Conservation (phyloP, 2,113 vertebrate genomes). For the Heliornis fulica region DNA sequence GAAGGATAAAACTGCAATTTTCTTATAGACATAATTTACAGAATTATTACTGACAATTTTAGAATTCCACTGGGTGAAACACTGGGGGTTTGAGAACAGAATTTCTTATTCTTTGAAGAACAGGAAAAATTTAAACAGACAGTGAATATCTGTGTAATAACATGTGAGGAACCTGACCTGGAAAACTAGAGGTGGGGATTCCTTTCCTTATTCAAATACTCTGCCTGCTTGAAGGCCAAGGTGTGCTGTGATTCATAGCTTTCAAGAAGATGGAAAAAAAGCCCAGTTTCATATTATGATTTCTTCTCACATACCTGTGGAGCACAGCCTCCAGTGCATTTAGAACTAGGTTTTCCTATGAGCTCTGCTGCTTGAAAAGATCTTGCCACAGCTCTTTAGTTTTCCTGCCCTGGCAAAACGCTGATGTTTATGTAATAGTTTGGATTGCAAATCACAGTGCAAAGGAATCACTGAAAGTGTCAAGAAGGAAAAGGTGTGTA, state of each 20-base stretch:
- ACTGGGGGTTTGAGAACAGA: background rate
- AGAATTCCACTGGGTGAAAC: constrained; percentile 39
- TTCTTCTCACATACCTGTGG: background rate
- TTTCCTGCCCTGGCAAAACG: background rate
- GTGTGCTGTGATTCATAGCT: background rate
- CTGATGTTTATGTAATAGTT: background rate
- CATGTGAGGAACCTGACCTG: background rate
- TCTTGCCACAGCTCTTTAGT: background rate
- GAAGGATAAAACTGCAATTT: constrained; percentile 78
- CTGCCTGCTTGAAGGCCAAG: background rate
- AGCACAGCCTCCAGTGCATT: background rate
- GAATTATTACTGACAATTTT: constrained; percentile 66
- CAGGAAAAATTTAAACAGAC: constrained; percentile 16
- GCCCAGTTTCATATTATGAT: background rate
- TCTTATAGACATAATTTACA: constrained; percentile 78
- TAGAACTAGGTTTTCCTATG: background rate
- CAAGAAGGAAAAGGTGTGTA: background rate
- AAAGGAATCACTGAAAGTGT: background rate
- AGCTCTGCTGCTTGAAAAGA: background rate
- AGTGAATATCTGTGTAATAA: background rate
- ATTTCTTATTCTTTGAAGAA: constrained; percentile 39
- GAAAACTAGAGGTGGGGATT: background rate
- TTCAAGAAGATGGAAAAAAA: background rate
- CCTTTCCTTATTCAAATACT: background rate
- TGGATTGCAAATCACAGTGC: background rate